Evolutionary conservation across 2,797 vertebrate species (phyloP), one percentile per base, ranked within the genome.

Genomic region (Diglossa cyanea): DNA sequence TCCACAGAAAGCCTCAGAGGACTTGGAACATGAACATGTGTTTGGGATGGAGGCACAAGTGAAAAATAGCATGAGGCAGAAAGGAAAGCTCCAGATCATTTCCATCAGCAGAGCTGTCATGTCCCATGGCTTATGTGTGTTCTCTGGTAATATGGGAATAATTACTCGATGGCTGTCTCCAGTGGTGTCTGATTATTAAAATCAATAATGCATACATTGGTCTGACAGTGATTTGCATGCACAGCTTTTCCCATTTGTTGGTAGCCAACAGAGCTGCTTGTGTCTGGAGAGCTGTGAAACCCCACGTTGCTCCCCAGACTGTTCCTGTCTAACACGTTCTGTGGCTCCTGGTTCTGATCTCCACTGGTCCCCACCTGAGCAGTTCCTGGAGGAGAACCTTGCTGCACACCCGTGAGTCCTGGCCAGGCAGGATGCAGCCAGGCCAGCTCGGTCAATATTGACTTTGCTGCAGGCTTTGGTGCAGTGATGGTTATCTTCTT

Each of bases 401-500:
- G 8, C 67, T 62, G 51, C 45, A 28, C 61, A 37, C 82, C 62
- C n/a, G 48, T 60, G 68, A 92, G 75, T 37, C 73, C 73, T 21
- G 9, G 85, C n/a, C 48, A 58, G 66, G 54, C 89, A 87, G 90
- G 72, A 75, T 89, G 86, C 75, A 90, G 57, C 54, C 67, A 37
- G 40, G 78, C 47, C 60, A 83, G 79, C 78, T 86, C 18, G 6
- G 86, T 95, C 96, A 97, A 94, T 96, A 94, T 93, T 96, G 96
- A 97, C 93, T 90, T 93, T 79, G 63, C 67, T 42, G 45, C 66
- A 72, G 86, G 90, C 86, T 94, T 80, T 89, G 65, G 67, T 31
- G 86, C 65, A 55, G 75, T 1, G 39, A 65, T 81, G 78, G 42
- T 88, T 93, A 93, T 96, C 95, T 87, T 70, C 51, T 47, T 75